Evolutionary conservation across 92 coral and sea anemone species (phyloP), one percentile per base, ranked within the genome.

Genomic region (Parazoanthus swiftii): DNA sequence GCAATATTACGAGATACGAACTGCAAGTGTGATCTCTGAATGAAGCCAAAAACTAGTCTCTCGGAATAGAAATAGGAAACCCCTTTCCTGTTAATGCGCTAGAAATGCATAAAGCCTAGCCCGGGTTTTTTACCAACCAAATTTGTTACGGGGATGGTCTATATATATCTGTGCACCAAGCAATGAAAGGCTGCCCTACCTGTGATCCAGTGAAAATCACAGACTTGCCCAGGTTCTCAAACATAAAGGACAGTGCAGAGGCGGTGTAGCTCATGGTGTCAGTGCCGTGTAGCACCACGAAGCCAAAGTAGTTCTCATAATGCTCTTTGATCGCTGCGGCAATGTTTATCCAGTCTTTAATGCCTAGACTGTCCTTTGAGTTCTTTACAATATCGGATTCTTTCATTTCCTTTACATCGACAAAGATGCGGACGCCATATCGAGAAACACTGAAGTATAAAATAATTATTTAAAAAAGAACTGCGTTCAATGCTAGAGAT

Each of bases 241-340:
- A 95, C 99, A 97, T 97, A 83, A 97, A 97, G 29, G 99, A 97
- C 73, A 97, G 89, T 4, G 97, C 99, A 15, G 99, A 97, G 1
- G 99, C 95, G 2, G 98, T 96, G 63, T 97, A 97, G 39, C 94
- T 88, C 93, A 97, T 91, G 1, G 99, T 97, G 86, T 97, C 99
- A 11, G 99, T 97, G 5, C 99, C 99, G 73, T 97, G 99, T 9
- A 97, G 95, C 20, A 97, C 86, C 25, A 97, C 98, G 92, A 97
- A 97, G 29, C 99, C 98, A 81, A 92, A 91, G 79, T 91, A 97
- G 71, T 88, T 91, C 44, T 94, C 97, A 86, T 97, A 97, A 73
- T 89, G 80, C 46, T 97, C 94, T 81, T 95, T 94, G 75, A 97
- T 91, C 73, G 91, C 94, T 76, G 90, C 59, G 14, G 98, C 99